A percentile compares a stretch with the other conserved stretches of the same genome.
Conservation (phyloP, 2,797 vertebrate species). For the Phrynocephalus guinanensis region DNA sequence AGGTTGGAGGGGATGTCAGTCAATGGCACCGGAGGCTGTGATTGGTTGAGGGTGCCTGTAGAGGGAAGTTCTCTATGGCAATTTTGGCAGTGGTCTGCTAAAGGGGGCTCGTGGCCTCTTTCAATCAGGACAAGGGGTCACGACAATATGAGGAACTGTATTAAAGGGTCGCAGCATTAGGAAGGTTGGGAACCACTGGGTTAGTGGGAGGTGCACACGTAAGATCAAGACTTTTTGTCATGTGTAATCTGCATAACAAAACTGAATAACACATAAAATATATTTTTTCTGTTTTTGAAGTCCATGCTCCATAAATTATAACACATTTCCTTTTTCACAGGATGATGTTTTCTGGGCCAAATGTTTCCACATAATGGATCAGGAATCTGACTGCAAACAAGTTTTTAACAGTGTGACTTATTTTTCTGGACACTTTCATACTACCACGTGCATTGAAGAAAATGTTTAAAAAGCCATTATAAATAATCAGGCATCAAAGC, state of each 20-base stretch:
- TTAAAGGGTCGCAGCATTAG: no score
- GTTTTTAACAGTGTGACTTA: background rate
- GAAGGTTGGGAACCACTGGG: no score
- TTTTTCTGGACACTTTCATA: background rate
- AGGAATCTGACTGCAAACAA: no score
- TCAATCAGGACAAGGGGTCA: no score
- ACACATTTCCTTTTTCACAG: background rate
- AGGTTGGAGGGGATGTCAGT: no score
- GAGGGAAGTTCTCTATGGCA: no score
- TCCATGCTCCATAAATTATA: background rate
- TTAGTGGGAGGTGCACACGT: background rate
- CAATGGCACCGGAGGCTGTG: no score
- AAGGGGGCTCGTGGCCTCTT: no score
- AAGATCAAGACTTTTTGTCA: background rate
- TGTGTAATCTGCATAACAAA: background rate
- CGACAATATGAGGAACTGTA: no score
- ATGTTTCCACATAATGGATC: background rate
- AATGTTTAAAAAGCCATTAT: background rate
- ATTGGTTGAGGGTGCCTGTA: no score
- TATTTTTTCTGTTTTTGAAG: background rate
- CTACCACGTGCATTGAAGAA: background rate
- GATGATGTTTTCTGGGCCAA: rapidly evolving
- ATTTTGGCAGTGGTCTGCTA: no score
- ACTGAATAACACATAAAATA: background rate
- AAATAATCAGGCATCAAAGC: background rate